Base-by-base conservation (phyloP, 2,888 invertebrate genomes). In the Tinea pellionella region DNA sequence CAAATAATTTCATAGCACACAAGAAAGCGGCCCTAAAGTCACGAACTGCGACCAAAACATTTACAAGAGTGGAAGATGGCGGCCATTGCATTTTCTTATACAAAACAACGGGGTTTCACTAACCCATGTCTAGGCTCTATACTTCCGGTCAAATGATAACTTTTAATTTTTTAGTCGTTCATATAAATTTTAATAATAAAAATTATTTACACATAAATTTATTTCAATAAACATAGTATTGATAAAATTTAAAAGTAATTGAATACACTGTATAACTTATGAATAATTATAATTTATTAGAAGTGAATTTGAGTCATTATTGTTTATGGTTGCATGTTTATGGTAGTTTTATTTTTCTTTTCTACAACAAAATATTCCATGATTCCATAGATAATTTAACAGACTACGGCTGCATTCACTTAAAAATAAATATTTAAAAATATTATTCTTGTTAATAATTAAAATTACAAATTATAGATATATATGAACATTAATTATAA, bases 51-150 rank as follows among this genome's bases (percentile, higher is more conserved):
- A 87, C 89, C 90, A 92, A 92, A 92, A 92, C 92, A 92, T 92
- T 91, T 90, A 91, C 91, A 90, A 91, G 91, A 92, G 89, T 92
- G 91, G 92, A 93, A 93, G 92, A 93, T 92, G 93, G 93, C 93
- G 92, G 92, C 92, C 92, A 93, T 92, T 92, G 89, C 91, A 86
- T 91, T 91, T 90, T 90, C 91, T 89, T 90, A 92, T 92, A 93
- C 92, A 93, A 93, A 92, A 92, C 86, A 88, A 88, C 81, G 86
- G 86, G 88, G 88, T 85, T 80, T 79, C 81, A 84, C 80, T 74
- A 80, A 78, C 84, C 80, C 80, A 80, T 78, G 79, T 80, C 75
- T 69, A 53, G 53, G 53, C 24, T 24, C 65, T 41, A 65, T 61
- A 74, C 69, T 73, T 87, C 86, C 86, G 86, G 83, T 80, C 76